Base-by-base conservation (phyloP, 2,888 invertebrate species). In the Ornithoptera alexandrae region DNA sequence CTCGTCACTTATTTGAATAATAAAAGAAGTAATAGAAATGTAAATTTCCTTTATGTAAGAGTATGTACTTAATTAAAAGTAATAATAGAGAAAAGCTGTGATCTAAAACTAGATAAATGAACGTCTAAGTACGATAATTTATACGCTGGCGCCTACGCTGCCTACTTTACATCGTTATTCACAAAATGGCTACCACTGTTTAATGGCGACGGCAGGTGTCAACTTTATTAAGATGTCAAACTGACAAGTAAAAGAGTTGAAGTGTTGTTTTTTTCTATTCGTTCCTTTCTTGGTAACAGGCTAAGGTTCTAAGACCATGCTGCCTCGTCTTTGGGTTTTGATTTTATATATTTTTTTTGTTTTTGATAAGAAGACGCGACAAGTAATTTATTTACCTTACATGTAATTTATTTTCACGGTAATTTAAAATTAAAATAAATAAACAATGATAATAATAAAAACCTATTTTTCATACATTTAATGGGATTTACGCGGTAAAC, bases 151-250 rank as follows among this genome's bases (percentile, higher is more conserved):
- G 64, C 56, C 36, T 56, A 42, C 64, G 36, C 65, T 20, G 42
- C n/a, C 39, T 39, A 65, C 56, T 57, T 65, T n/a, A 57, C n/a
- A 57, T 57, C 39, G 39, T 15, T 42, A 57, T 39, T 57, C n/a
- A 58, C 65, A 65, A 65, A 58, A 65, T 65, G 65, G 65, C 58
- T 39, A 10, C 65, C 57, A 20, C 17, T 36, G 15, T 46, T 57
- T 39, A 53, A 65, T 20, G 7, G 65, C 39, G 42, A 58, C 24
- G 57, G 50, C 50, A 62, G 46, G 15, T 65, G 22, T 58, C 64
- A 42, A 65, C 22, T 46, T 58, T 20, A 42, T 65, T 58, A 46
- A 17, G 42, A 20, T 20, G 22, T 65, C 57, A 39, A 53, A n/a
- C 18, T 53, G 18, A n/a, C 53, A 53, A 7, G n/a, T n/a, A 53